phyloP scores from a whole-genome alignment of 2,888 invertebrate species.

The Mythimna albipuncta region DNA sequence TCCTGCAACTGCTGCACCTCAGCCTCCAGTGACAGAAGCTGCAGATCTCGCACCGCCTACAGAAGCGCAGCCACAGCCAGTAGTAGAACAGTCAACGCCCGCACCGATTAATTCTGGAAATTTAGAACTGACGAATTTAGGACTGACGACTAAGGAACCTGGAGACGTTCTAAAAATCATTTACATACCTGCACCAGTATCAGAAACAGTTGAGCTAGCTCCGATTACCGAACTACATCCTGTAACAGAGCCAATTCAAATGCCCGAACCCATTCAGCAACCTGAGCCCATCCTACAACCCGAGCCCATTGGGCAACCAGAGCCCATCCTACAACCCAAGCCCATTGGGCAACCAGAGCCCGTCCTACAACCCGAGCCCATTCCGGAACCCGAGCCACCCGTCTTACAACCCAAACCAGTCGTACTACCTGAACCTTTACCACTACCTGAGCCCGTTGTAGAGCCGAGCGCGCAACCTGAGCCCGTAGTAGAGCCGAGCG shows the following conservation, averaged over 20 bases:
- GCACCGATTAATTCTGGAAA: background rate
- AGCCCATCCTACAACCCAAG: background rate
- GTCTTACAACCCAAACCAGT: background rate
- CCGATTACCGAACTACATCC: background rate
- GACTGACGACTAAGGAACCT: background rate
- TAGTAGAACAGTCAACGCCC: background rate
- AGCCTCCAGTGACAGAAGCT: conserved; percentile 8
- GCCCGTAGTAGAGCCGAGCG: background rate
- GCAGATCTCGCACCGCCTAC: background rate
- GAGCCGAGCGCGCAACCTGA: background rate
- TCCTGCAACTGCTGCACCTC: background rate
- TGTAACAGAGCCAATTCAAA: background rate
- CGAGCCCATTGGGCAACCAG: conserved; percentile 3
- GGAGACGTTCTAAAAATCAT: background rate
- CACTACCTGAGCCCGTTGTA: background rate
- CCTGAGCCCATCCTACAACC: background rate
- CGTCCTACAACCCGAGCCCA: background rate
- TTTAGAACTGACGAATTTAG: background rate
- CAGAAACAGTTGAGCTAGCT: background rate
- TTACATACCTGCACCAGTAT: background rate
- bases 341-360: background rate
- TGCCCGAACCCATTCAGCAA: background rate
- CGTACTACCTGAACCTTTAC: background rate
- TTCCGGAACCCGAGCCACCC: background rate
- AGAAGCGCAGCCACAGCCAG: background rate